Evolutionary conservation across 1,140 invertebrate species (phyloP).

Genomic region (Xylocopa sonorina): DNA sequence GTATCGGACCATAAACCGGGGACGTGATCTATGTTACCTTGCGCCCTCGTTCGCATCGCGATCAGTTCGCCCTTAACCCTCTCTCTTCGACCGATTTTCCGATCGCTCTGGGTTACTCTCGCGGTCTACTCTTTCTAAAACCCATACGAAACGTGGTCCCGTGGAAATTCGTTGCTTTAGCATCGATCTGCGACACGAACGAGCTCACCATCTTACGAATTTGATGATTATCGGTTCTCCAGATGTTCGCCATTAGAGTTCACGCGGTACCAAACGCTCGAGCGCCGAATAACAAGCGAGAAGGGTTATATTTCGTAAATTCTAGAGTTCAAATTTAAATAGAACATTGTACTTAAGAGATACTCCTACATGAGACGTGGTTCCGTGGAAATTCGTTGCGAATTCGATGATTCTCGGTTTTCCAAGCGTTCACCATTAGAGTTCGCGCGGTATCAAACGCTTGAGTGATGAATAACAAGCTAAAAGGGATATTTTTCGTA

Average conservation of each 20-base stretch:
- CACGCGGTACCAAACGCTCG: too few species aligned
- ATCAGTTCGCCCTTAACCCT: constrained; percentile 11
- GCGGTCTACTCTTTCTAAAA: constrained; percentile 36
- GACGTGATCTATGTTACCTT: constrained; percentile 74
- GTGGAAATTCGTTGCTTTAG: constrained; percentile 45
- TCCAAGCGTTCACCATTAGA: too few species aligned
- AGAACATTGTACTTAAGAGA: too few species aligned
- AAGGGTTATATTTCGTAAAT: too few species aligned
- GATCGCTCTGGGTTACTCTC: constrained; percentile 1
- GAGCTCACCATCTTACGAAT: background rate
- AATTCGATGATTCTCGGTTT: too few species aligned
- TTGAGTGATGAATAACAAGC: too few species aligned
- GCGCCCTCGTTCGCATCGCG: constrained; percentile 35
- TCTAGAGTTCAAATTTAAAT: too few species aligned
- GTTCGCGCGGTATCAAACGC: too few species aligned
- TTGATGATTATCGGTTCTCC: too few species aligned
- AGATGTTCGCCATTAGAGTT: too few species aligned
- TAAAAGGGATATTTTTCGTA: too few species aligned
- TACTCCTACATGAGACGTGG: constrained; percentile 26
- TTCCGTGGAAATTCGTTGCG: constrained; percentile 38
- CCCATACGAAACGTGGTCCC: constrained; percentile 23
- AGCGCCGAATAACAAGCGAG: too few species aligned
- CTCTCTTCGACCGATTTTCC: background rate
- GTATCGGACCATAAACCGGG: constrained; percentile 77
- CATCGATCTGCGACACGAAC: constrained; percentile 9